These are phyloP conservation scores for Equus przewalskii DNA, from an alignment of 2,113 vertebrate species.

Conservation along the genomic window DNA sequence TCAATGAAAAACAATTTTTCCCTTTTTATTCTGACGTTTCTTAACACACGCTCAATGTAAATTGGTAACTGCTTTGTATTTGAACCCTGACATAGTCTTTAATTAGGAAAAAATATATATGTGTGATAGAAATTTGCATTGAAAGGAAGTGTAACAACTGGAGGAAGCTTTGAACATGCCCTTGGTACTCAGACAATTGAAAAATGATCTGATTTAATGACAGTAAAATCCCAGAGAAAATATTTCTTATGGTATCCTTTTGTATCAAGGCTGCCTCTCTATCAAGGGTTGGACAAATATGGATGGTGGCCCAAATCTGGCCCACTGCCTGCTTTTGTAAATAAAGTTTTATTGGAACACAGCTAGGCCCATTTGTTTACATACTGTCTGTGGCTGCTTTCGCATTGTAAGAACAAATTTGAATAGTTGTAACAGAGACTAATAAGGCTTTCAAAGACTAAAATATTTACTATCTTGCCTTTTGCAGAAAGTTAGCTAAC, in stretches of 20 bases:
- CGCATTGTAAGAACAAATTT: background rate
- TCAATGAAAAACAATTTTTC: background rate
- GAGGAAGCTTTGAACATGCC: background rate
- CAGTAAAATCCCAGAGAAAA: background rate
- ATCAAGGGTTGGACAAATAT: background rate
- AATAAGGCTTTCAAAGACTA: background rate
- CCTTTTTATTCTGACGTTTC: background rate
- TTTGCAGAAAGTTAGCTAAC: background rate
- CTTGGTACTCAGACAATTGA: background rate
- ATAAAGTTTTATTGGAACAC: conserved; percentile 19
- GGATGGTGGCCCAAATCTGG: background rate
- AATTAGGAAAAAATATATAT: background rate
- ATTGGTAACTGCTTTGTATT: background rate
- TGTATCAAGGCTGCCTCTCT: background rate
- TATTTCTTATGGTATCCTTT: background rate
- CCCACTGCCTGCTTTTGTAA: background rate
- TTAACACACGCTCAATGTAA: background rate
- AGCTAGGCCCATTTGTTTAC: background rate
- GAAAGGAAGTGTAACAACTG: background rate
- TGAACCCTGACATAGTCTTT: background rate
- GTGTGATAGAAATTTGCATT: background rate
- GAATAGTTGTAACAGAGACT: background rate
- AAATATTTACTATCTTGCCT: background rate
- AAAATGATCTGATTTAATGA: background rate
- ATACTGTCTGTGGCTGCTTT: background rate